phyloP scores from a whole-genome alignment of 2,888 invertebrate species.

The Brenthis daphne region DNA sequence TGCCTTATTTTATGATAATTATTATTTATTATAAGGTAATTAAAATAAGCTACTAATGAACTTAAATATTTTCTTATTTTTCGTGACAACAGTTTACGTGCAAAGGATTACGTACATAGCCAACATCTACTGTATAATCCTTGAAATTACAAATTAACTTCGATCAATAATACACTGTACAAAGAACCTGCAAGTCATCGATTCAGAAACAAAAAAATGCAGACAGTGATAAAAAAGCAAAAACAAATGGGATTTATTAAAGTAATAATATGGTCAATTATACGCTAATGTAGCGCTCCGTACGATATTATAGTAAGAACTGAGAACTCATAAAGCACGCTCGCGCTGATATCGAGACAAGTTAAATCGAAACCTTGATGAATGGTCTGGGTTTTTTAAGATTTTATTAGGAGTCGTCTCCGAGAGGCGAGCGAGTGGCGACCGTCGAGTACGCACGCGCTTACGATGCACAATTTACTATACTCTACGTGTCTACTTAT shows the following conservation, averaged over 20 bases:
- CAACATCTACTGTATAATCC: conserved; percentile 3
- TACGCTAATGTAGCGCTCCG: background rate
- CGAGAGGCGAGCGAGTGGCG: conserved; percentile 16
- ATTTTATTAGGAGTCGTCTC: background rate
- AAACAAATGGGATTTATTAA: background rate
- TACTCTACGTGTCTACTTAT: conserved; percentile 20
- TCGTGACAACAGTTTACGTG: conserved; percentile 5
- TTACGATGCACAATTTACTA: conserved; percentile 66
- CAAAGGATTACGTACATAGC: conserved; percentile 8
- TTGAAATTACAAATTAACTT: conserved; percentile 20
- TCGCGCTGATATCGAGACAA: background rate
- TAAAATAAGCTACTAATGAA: background rate
- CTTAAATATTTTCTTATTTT: conserved; percentile 2
- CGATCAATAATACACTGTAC: conserved; percentile 8
- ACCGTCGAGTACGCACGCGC: conserved; percentile 63
- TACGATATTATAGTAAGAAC: background rate
- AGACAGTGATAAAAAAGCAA: background rate
- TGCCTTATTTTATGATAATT: no score
- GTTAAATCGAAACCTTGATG: conserved; percentile 45
- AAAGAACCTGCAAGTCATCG: conserved; percentile 22
- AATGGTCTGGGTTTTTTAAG: conserved; percentile 27
- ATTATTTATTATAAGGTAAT: no score
- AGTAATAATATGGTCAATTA: conserved; percentile 8
- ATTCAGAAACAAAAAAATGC: conserved; percentile 5
- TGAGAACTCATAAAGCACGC: conserved; percentile 5